Evolutionary conservation across 2,113 vertebrate species (phyloP).

Genomic region (Oryzias curvinotus): DNA sequence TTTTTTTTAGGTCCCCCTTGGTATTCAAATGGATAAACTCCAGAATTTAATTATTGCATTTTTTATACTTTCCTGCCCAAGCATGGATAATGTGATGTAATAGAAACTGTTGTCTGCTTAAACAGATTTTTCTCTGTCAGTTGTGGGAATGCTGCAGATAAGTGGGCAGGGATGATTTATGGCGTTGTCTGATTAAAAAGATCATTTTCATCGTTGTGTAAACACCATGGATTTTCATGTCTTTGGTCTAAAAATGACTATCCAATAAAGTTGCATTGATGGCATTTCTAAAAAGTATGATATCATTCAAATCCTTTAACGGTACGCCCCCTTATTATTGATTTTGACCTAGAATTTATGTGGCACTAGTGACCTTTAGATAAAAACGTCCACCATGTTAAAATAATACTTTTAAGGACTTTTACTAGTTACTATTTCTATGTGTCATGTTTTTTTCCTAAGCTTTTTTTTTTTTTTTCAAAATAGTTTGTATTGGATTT

Average conservation of each 20-base stretch:
- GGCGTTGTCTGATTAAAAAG: not conserved
- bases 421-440: too few relatives aligned
- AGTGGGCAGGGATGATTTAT: not conserved
- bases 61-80: constrained; percentile 1
- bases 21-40: not conserved
- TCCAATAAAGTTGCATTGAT: too few relatives aligned
- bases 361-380: too few relatives aligned
- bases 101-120: not conserved
- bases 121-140: not conserved
- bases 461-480: too few relatives aligned
- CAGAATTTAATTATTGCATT: constrained; percentile 1
- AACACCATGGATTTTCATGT: not conserved
- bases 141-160: not conserved
- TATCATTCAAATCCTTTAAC: too few relatives aligned
- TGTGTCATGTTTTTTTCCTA: too few relatives aligned
- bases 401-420: too few relatives aligned
- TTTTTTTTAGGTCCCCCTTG: not conserved
- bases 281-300: too few relatives aligned
- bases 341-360: too few relatives aligned
- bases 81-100: not conserved
- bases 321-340: too few relatives aligned
- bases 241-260: not conserved
- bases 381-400: too few relatives aligned
- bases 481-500: too few relatives aligned
- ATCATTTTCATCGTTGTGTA: not conserved